phyloP scores from a whole-genome alignment of 1,140 invertebrate genomes.

The Leptopilina clavipes region DNA sequence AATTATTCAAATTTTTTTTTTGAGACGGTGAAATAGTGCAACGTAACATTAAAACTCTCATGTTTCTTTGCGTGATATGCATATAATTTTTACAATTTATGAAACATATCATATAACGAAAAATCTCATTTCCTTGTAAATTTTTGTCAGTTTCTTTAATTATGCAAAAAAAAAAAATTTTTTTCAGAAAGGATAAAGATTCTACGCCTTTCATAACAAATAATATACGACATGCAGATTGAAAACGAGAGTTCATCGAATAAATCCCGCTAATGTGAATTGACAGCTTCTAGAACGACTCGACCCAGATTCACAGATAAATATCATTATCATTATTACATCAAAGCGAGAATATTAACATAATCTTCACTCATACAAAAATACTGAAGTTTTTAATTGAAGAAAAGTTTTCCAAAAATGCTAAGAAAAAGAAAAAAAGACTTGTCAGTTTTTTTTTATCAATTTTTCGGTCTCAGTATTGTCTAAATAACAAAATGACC shows the following conservation, averaged over 20 bases:
- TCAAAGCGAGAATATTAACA: constrained; percentile 42
- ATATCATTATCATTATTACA: constrained; percentile 43
- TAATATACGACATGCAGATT: constrained; percentile 23
- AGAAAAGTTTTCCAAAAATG: no score
- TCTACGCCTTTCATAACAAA: not conserved
- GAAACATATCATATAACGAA: not conserved
- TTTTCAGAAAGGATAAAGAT: not conserved
- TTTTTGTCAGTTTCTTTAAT: not conserved
- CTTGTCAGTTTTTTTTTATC: constrained; percentile 12
- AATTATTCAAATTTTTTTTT: not conserved
- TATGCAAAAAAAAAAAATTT: not conserved
- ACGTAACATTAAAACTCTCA: not conserved
- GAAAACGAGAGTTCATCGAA: constrained; percentile 33
- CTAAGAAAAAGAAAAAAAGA: not conserved
- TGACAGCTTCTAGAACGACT: constrained; percentile 45
- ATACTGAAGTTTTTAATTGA: no score
- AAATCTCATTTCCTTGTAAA: not conserved
- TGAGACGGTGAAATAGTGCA: not conserved
- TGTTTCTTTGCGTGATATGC: not conserved
- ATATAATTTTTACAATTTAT: not conserved
- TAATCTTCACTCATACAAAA: no score
- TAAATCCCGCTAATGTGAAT: constrained; percentile 42
- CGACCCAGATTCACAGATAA: constrained; percentile 47
- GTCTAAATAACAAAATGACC: constrained; percentile 22
- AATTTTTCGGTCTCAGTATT: not conserved